A percentile compares a stretch with the other conserved stretches of the same genome.
Evolutionary conservation across 2,113 vertebrate species (phyloP).

Genomic region (Orthonyx spaldingii): DNA sequence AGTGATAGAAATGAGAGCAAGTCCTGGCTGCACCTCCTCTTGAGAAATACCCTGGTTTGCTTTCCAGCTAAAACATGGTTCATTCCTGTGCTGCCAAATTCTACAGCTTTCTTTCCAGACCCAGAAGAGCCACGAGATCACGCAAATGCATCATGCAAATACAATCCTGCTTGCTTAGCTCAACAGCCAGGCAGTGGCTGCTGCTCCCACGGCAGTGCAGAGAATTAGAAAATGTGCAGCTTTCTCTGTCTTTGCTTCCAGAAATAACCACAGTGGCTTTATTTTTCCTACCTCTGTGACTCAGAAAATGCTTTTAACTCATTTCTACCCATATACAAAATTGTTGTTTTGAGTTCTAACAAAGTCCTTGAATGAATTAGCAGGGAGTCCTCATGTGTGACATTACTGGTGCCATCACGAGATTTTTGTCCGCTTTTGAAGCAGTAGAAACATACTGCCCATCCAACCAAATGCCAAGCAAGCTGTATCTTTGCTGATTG

Average conservation of each 20-base stretch:
- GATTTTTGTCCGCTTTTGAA: not conserved
- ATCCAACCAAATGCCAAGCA: not conserved
- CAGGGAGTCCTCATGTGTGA: not conserved
- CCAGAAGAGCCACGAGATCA: not conserved
- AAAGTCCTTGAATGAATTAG: not conserved
- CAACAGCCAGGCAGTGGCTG: not conserved
- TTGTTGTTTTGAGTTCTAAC: not conserved
- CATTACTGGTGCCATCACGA: not conserved
- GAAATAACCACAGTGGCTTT: not conserved
- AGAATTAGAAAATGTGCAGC: not conserved
- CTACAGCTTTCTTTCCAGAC: not conserved
- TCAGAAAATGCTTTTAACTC: not conserved
- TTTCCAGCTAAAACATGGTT: conserved; percentile 1
- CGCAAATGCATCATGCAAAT: not conserved
- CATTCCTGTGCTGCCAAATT: not conserved
- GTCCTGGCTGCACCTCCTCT: not conserved
- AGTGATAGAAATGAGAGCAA: not conserved
- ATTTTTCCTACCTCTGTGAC: not conserved
- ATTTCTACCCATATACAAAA: not conserved
- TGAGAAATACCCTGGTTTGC: not conserved
- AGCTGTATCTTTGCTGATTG: not conserved
- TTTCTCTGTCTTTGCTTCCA: not conserved
- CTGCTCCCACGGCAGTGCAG: not conserved
- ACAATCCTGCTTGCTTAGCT: not conserved
- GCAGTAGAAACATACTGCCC: not conserved